These are phyloP conservation scores for Tetragonisca angustula DNA, from an alignment of 2,888 invertebrate species.

Conservation along the genomic window DNA sequence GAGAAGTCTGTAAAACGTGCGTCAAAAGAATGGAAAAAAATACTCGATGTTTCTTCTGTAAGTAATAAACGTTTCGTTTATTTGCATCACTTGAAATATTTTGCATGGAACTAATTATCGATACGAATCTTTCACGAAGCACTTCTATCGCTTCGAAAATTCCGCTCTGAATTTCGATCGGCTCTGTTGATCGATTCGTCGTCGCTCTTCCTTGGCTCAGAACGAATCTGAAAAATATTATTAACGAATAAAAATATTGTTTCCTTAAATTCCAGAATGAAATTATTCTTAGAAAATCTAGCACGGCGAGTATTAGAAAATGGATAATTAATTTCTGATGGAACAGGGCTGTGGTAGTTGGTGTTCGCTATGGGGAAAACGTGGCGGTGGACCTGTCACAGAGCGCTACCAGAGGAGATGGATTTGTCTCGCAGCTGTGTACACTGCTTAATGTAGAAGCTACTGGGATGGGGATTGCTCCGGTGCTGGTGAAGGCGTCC, in stretches of 20 bases:
- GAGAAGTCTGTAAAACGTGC: not conserved
- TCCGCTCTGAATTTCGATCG: not conserved
- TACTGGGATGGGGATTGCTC: conserved; percentile 67
- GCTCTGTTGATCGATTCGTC: too few species aligned
- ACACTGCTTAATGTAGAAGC: conserved; percentile 80
- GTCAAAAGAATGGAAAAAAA: too few species aligned
- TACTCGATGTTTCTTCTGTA: not conserved
- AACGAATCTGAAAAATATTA: conserved; percentile 11
- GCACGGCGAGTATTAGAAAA: conserved; percentile 11
- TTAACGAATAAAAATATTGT: not conserved
- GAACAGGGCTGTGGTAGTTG: conserved; percentile 48
- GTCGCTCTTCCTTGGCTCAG: not conserved
- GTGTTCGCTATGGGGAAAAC: conserved; percentile 72
- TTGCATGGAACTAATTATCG: not conserved
- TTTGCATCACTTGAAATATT: conserved; percentile 19
- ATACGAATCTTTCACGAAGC: not conserved
- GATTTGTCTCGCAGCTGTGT: conserved; percentile 83
- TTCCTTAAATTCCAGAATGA: not conserved
- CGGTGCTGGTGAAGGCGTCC: conserved; percentile 79
- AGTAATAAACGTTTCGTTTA: conserved; percentile 49
- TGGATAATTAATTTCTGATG: conserved; percentile 79
- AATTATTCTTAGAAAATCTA: not conserved
- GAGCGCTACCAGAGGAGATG: conserved; percentile 74
- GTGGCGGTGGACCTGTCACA: conserved; percentile 67
- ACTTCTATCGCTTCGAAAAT: not conserved